These are phyloP conservation scores for Druon quercuslanigerum DNA, from an alignment of 1,140 invertebrate genomes.

Conservation along the genomic window DNA sequence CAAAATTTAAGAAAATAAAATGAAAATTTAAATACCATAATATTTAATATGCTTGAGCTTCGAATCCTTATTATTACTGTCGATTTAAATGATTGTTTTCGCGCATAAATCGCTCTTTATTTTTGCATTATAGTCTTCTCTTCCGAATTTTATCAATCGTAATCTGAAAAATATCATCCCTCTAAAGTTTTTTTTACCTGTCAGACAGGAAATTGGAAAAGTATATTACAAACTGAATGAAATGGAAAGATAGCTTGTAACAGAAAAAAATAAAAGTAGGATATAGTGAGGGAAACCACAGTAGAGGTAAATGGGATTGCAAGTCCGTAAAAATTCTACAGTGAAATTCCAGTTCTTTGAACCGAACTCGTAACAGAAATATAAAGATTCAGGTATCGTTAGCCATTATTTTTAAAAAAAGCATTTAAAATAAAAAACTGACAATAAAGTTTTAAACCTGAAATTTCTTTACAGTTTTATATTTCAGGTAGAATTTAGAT, in stretches of 20 bases:
- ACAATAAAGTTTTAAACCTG: too few species aligned
- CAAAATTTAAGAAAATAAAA: too few species aligned
- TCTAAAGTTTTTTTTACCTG: background rate
- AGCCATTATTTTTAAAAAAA: background rate
- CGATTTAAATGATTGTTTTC: too few species aligned
- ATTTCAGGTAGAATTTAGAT: background rate
- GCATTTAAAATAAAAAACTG: too few species aligned
- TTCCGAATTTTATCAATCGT: background rate
- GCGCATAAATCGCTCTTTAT: too few species aligned
- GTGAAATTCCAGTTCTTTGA: conserved; percentile 30
- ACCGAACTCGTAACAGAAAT: background rate
- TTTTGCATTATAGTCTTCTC: too few species aligned
- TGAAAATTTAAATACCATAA: too few species aligned
- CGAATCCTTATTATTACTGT: too few species aligned
- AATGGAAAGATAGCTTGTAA: conserved; percentile 15
- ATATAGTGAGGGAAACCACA: conserved; percentile 3
- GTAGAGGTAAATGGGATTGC: conserved; percentile 31
- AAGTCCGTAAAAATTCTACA: conserved; percentile 37
- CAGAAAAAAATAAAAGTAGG: conserved; percentile 32
- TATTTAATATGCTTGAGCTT: too few species aligned
- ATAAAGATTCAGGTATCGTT: background rate
- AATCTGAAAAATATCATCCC: conserved; percentile 28
- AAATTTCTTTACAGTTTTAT: background rate
- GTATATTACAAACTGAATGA: conserved; percentile 3
- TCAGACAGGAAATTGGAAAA: conserved; percentile 23